phyloP scores from a whole-genome alignment of 2,113 vertebrate genomes.

The Pipra filicauda region DNA sequence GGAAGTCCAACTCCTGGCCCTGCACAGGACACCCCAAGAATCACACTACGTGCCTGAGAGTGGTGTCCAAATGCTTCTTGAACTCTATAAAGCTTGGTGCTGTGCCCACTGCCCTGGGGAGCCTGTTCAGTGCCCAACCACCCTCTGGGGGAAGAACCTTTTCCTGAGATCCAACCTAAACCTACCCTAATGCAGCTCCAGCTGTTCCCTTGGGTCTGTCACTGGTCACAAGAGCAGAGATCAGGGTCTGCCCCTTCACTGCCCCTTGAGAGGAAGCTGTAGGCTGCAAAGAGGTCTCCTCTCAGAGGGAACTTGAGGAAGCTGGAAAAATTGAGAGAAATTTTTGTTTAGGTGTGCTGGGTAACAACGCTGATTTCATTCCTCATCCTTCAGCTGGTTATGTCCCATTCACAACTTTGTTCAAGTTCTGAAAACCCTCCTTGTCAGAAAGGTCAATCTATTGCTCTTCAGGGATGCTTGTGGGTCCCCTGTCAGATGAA shows the following conservation, averaged over 20 bases:
- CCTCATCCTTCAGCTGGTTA: not conserved
- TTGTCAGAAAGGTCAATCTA: not conserved
- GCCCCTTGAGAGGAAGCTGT: not conserved
- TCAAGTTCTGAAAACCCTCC: not conserved
- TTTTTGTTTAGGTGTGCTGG: not conserved
- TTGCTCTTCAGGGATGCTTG: not conserved
- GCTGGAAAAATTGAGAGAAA: not conserved
- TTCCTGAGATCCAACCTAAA: rapidly evolving
- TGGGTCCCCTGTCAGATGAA: not conserved
- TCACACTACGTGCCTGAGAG: not conserved
- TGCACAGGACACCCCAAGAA: not conserved
- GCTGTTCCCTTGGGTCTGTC: rapidly evolving
- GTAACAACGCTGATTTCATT: not conserved
- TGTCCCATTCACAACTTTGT: not conserved
- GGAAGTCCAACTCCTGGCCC: rapidly evolving
- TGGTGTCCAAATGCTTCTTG: rapidly evolving
- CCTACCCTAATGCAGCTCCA: not conserved
- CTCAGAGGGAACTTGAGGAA: not conserved
- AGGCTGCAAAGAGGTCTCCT: not conserved
- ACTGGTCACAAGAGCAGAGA: not conserved
- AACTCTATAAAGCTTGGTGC: not conserved
- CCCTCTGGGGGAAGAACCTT: not conserved
- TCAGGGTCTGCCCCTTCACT: not conserved
- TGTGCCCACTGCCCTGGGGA: not conserved
- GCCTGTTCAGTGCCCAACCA: not conserved